Evolutionary conservation across 2,113 vertebrate genomes (phyloP).

Genomic region (Hippocampus zosterae): DNA sequence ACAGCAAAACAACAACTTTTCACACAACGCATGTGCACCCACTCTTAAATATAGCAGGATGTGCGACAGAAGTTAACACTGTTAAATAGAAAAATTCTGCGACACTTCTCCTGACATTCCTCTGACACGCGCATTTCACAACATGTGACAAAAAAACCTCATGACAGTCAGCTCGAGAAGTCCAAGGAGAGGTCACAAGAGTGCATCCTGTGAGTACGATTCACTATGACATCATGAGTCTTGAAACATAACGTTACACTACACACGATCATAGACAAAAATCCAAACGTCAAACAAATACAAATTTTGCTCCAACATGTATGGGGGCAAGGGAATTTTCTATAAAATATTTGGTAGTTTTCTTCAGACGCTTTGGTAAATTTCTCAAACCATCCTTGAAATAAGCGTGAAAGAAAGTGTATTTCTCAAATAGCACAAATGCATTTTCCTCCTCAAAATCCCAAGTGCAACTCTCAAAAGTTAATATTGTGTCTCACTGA

Average conservation of each 20-base stretch:
- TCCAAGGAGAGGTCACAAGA: slow-evolving; percentile 11
- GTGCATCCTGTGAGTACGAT: neutral
- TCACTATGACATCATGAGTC: slow-evolving; percentile 4
- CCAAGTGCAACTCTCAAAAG: too few species aligned
- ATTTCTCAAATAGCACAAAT: too few species aligned
- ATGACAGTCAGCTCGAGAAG: neutral
- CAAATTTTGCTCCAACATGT: neutral
- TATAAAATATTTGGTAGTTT: too few species aligned
- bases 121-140: neutral
- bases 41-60: too few species aligned
- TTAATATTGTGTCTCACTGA: too few species aligned
- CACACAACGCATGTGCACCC: too few species aligned
- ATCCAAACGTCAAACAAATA: neutral
- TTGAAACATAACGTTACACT: neutral
- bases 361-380: too few species aligned
- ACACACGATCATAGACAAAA: neutral
- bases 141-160: slow-evolving; percentile 16
- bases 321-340: neutral
- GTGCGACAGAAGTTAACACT: too few species aligned
- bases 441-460: too few species aligned
- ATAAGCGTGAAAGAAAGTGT: too few species aligned
- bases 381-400: too few species aligned
- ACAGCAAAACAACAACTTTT: too few species aligned
- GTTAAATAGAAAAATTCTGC: neutral
- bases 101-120: neutral